Evolutionary conservation across 2,888 invertebrate genomes (phyloP), one percentile per base, ranked within the genome.

Genomic region (Nephrocerus scutellatus): DNA sequence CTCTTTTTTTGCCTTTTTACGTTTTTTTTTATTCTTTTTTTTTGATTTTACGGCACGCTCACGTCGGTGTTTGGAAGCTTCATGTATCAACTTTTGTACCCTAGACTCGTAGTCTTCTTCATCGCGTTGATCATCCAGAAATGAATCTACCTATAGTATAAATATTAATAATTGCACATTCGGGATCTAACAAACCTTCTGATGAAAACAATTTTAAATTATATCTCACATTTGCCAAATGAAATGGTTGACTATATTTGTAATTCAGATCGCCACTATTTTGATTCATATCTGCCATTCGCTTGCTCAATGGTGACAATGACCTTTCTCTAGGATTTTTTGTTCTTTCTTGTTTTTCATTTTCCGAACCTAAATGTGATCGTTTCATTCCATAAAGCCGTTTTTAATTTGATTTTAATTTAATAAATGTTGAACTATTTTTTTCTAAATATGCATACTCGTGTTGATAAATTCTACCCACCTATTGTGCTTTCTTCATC

Each of bases 21-120:
- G 52, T 59, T 47, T 60, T 60, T 51, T 60, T 80, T 51, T 80
- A 77, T 50, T 55, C 50, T 56, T 56, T 39, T 52, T 54, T 79
- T 53, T 82, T 76, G 68, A 74, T 57, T 74, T 65, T 77, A 80
- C 56, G 76, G 75, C 57, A 59, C 83, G 83, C n/a, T 62, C 53
- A 38, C 59, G 65, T 31, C 60, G 63, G 73, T 84, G 87, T 57
- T 84, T 81, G 20, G 81, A 80, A 0, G 85, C 84, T 55, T 88
- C 87, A 56, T 84, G 85, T 40, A 89, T 71, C 64, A 88, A 83
- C 64, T 82, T 86, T n/a, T 86, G 78, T 41, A 89, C 87, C 72
- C 83, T 85, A 44, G 82, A 83, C 63, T 87, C 85, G 55, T 88
- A 89, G 62, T 88, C 87, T 1, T 85, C 84, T 57, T 88, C 88